Conservation (phyloP, 2,888 invertebrate species). For the Acleris emargana region DNA sequence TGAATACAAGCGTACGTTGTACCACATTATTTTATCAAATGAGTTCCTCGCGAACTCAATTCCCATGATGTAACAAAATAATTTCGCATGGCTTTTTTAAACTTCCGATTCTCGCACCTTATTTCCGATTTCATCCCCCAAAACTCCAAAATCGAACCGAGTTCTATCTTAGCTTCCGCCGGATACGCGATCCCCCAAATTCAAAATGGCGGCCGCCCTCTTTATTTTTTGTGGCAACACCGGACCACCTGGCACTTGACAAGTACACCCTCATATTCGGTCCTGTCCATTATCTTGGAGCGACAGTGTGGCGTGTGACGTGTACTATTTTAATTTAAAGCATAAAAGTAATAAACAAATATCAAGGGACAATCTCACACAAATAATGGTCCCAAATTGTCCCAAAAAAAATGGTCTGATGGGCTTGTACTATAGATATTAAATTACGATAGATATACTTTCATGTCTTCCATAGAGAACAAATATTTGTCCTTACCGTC, state of each 20-base stretch:
- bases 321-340: neutral
- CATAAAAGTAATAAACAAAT: neutral
- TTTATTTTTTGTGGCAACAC: conserved; percentile 17
- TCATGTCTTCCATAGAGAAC: too few species aligned
- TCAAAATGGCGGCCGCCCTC: conserved; percentile 36
- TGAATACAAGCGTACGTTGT: too few species aligned
- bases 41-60: too few species aligned
- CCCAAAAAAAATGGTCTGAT: too few species aligned
- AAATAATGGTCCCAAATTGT: too few species aligned
- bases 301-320: neutral
- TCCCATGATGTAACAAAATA: too few species aligned
- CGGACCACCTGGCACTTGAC: conserved; percentile 27
- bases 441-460: too few species aligned
- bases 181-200: conserved; percentile 25
- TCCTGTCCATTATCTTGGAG: conserved; percentile 2
- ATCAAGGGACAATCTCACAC: too few species aligned
- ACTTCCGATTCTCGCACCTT: conserved; percentile 7
- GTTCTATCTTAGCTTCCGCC: conserved; percentile 28
- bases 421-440: too few species aligned
- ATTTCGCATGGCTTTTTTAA: neutral
- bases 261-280: conserved; percentile 8
- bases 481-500: too few species aligned
- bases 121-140: conserved; percentile 23
- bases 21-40: too few species aligned
- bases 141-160: conserved; percentile 12